A percentile compares a stretch with the other conserved stretches of the same genome.
These are phyloP conservation scores for Anthoscopus minutus DNA, from an alignment of 2,113 vertebrate genomes.

Conservation along the genomic window DNA sequence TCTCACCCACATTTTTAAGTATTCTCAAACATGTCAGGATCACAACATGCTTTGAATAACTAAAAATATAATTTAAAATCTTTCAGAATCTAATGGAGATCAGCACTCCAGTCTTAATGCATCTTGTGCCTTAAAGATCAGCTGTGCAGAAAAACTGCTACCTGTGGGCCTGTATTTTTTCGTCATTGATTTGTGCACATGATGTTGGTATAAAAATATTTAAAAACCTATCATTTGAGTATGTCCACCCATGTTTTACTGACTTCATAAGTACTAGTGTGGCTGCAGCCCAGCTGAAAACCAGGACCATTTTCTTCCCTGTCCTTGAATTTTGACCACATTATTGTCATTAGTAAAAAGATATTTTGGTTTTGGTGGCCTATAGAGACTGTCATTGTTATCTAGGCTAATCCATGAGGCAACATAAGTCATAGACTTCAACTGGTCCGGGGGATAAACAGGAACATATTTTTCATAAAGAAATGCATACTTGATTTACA, in stretches of 20 bases:
- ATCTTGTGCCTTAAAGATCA: neutral
- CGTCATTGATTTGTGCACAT: neutral
- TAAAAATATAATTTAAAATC: neutral
- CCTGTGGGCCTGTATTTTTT: neutral
- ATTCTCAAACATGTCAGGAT: conserved; percentile 32
- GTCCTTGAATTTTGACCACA: neutral
- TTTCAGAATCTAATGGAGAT: neutral
- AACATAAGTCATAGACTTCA: neutral
- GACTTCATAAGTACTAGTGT: neutral
- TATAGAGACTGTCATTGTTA: neutral
- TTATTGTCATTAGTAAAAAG: neutral
- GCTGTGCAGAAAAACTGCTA: neutral
- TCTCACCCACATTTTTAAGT: conserved; percentile 15
- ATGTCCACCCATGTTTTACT: neutral
- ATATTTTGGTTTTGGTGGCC: neutral
- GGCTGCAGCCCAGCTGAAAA: neutral
- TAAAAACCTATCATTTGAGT: neutral
- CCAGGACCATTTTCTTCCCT: neutral
- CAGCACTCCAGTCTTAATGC: neutral
- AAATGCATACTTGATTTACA: neutral
- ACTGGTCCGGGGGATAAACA: neutral
- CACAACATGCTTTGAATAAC: conserved; percentile 36
- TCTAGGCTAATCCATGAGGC: neutral
- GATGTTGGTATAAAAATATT: neutral
- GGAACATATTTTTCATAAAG: neutral